Conservation (phyloP, 1,140 invertebrate species). For the Adoxophyes honmai region DNA sequence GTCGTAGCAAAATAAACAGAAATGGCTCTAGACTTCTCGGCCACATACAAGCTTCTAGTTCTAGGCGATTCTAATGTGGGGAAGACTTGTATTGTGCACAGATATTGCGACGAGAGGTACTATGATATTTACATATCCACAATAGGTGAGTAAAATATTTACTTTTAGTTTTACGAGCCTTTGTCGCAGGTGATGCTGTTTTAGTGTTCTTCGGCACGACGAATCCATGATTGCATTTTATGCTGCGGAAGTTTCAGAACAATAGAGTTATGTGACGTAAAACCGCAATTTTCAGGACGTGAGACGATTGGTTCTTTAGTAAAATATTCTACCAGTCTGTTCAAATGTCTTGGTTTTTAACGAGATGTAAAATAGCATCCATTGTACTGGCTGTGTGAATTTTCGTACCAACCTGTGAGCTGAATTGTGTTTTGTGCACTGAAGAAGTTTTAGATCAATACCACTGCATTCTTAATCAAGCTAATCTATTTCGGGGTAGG, state of each 20-base stretch:
- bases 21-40: slow-evolving; percentile 90
- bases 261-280: slow-evolving; percentile 25
- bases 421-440: no score
- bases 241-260: slow-evolving; percentile 28
- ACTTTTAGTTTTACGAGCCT: slow-evolving; percentile 48
- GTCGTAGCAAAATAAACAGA: slow-evolving; percentile 67
- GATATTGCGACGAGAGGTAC: slow-evolving; percentile 93
- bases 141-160: slow-evolving; percentile 84
- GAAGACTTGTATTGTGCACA: slow-evolving; percentile 94
- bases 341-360: not conserved
- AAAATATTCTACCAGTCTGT: not conserved
- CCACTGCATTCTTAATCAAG: not conserved
- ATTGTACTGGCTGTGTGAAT: no score
- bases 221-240: slow-evolving; percentile 31
- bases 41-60: slow-evolving; percentile 91
- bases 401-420: no score
- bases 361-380: not conserved
- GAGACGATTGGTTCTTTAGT: not conserved
- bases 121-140: slow-evolving; percentile 95
- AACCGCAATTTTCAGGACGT: slow-evolving; percentile 19
- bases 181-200: slow-evolving; percentile 50
- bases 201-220: slow-evolving; percentile 33
- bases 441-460: slow-evolving; percentile 1
- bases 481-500: not conserved
- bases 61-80: slow-evolving; percentile 94